Evolutionary conservation across 1,140 invertebrate species (phyloP).

Genomic region (Lucilia sericata): DNA sequence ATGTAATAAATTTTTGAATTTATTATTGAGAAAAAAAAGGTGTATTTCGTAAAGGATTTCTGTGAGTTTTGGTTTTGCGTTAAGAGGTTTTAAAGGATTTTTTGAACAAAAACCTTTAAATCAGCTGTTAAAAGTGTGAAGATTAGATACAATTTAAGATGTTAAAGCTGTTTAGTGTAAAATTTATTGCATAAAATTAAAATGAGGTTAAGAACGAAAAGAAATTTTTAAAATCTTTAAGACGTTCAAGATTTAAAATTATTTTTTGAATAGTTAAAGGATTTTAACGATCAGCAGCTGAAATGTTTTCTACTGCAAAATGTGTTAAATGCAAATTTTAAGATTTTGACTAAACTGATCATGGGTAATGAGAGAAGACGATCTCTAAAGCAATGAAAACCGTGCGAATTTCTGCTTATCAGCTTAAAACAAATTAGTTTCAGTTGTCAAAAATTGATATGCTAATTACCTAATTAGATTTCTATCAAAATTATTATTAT

Average conservation of each 20-base stretch:
- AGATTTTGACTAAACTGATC: too few species aligned
- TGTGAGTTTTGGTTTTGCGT: not conserved
- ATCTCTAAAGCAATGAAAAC: not conserved
- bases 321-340: too few species aligned
- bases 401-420: not conserved
- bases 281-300: too few species aligned
- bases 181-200: too few species aligned
- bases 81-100: not conserved
- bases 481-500: not conserved
- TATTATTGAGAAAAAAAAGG: not conserved
- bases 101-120: not conserved
- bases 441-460: not conserved
- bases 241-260: too few species aligned
- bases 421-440: not conserved
- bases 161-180: not conserved
- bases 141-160: not conserved
- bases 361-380: too few species aligned
- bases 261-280: too few species aligned
- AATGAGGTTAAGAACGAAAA: too few species aligned
- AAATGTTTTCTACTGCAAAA: too few species aligned
- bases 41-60: not conserved
- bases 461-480: conserved; percentile 31
- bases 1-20: too few species aligned
- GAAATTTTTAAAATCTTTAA: too few species aligned
- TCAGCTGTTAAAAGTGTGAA: not conserved